These are phyloP conservation scores for Plebejus argus DNA, from an alignment of 2,888 invertebrate genomes.

Conservation along the genomic window DNA sequence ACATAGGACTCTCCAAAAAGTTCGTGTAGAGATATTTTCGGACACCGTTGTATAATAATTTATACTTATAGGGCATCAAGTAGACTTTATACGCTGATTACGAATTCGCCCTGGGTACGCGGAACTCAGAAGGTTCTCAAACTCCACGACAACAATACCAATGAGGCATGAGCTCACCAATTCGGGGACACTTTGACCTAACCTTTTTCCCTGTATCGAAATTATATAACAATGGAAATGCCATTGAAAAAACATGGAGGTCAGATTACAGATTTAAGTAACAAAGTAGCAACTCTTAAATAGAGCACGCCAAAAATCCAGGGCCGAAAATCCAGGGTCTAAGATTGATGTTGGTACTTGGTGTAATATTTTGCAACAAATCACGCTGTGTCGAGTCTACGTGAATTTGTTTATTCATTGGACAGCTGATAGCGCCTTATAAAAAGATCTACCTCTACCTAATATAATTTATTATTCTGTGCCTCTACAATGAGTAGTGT, in stretches of 20 bases:
- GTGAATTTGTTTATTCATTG: neutral
- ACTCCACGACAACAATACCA: neutral
- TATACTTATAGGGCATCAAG: no score
- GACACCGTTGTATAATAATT: no score
- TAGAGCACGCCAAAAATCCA: neutral
- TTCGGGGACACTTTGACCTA: conserved; percentile 13
- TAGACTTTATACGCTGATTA: neutral
- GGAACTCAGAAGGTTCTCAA: neutral
- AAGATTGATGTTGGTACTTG: neutral
- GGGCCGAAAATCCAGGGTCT: neutral
- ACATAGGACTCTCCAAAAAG: no score
- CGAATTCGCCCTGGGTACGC: neutral
- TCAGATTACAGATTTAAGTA: neutral
- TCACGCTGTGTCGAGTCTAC: neutral
- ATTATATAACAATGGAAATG: neutral
- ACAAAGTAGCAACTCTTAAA: neutral
- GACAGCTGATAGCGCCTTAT: neutral
- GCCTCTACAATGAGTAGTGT: no score
- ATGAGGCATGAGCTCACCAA: neutral
- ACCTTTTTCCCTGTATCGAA: neutral
- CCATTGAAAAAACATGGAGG: neutral
- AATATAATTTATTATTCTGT: no score
- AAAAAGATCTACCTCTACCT: no score
- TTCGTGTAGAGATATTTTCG: no score
- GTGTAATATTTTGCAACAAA: neutral